phyloP scores from a whole-genome alignment of 2,888 invertebrate genomes.

The Lacanobia wlatinum region DNA sequence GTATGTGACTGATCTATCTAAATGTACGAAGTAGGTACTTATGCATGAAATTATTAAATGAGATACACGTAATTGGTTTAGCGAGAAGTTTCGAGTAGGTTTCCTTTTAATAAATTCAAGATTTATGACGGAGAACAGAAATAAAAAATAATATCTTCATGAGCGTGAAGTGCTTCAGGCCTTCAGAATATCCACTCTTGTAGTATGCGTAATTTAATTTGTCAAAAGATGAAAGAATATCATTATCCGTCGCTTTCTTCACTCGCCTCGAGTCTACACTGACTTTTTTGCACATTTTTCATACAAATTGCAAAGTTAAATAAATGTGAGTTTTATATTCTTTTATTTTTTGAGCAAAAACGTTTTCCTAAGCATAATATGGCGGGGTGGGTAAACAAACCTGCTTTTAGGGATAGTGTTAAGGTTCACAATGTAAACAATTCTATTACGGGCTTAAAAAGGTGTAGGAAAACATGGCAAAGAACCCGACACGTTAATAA shows the following conservation, averaged over 20 bases:
- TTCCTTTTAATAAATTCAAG: background rate
- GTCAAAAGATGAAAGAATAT: conserved; percentile 44
- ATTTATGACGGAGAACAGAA: background rate
- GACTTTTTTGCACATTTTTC: conserved; percentile 10
- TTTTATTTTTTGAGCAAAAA: conserved; percentile 14
- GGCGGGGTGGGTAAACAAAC: background rate
- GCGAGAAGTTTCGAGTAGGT: background rate
- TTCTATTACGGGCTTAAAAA: conserved; percentile 55
- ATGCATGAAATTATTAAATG: no score
- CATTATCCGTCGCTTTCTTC: conserved; percentile 19
- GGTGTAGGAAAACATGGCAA: conserved; percentile 44
- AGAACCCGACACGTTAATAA: conserved; percentile 54
- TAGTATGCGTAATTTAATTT: conserved; percentile 62
- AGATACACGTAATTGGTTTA: background rate
- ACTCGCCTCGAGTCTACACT: conserved; percentile 7
- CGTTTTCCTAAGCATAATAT: background rate
- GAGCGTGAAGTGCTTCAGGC: conserved; percentile 29
- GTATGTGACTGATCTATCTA: no score
- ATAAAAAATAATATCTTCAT: conserved; percentile 21
- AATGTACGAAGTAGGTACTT: no score
- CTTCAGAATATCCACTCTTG: conserved; percentile 37
- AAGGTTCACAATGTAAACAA: conserved; percentile 43
- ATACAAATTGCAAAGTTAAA: conserved; percentile 17
- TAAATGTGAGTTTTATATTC: background rate
- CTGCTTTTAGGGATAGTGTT: conserved; percentile 14